Evolutionary conservation across 2,888 invertebrate genomes (phyloP), one percentile per base, ranked within the genome.

Genomic region (Synanthedon andrenaeformis): DNA sequence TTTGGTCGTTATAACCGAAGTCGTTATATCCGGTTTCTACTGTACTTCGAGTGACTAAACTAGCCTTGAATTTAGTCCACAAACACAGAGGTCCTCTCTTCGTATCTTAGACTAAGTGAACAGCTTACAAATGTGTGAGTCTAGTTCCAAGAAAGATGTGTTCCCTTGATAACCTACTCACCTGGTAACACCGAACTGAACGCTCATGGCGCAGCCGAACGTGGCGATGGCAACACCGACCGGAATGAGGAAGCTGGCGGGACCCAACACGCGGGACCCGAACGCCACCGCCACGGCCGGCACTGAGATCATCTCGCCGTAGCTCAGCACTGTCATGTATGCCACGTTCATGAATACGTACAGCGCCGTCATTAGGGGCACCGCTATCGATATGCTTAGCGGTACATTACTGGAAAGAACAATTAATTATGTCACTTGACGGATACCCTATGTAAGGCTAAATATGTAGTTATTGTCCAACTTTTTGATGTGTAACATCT

Each of bases 321-420:
- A 89, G 3, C 90, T 91, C 62, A 96, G 78, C 4, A 93, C 94
- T 0, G 94, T 91, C 92, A 96, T 93, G 77, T 96, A 96, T n/a
- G 95, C 92, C 13, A 95, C 89, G 69, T 96, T 96, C 91, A 95
- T 94, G 65, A 92, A 90, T 23, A 95, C 92, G 70, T 96, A 96
- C 10, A 95, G 88, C 0, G 90, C 77, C 0, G 95, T 95, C 35
- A 96, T 94, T 5, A 94, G 79, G 0, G 96, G 96, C 0, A 96
- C 93, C 0, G 93, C 95, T 52, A 96, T 93, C 8, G 92, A 84
- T 62, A 96, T 94, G 62, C 95, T 93, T 48, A 92, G 84, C 0
- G 94, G 93, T 28, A 96, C 92, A 74, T 96, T 96, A 53, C 94
- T 93, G 83, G 13, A 81, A 83, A 59, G 50, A 60, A 55, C 52